A percentile compares a stretch with the other conserved stretches of the same genome.
Evolutionary conservation across 2,888 invertebrate genomes (phyloP).

Genomic region (Sicus ferrugineus): DNA sequence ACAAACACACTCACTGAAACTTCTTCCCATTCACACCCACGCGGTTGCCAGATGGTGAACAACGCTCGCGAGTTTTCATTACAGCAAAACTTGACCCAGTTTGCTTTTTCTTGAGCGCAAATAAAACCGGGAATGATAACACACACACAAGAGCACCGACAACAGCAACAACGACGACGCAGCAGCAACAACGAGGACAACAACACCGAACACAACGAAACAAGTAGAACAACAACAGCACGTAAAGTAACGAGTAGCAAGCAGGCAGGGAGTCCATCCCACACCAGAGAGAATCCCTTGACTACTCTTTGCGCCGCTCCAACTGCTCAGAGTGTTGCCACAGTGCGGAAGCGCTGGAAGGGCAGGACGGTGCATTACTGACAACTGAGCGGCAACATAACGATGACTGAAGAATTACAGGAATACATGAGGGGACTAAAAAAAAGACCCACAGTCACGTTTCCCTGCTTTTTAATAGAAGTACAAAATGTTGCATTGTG

Average conservation of each 20-base stretch:
- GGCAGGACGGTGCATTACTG: not conserved
- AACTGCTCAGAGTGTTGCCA: not conserved
- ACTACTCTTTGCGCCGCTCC: conserved; percentile 12
- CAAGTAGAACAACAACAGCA: not conserved
- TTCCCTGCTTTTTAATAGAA: conserved; percentile 13
- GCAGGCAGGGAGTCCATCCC: not conserved
- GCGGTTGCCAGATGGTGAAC: conserved; percentile 11
- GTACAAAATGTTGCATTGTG: not conserved
- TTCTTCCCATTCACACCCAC: not conserved
- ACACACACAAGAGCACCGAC: conserved; percentile 1
- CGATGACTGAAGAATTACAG: not conserved
- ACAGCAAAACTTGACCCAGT: conserved; percentile 48
- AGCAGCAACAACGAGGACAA: not conserved
- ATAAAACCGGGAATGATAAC: no score
- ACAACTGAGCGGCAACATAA: no score
- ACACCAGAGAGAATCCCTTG: not conserved
- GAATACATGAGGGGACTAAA: not conserved
- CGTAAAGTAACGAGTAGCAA: not conserved
- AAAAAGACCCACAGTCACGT: not conserved
- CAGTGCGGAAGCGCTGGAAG: not conserved
- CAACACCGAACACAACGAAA: not conserved
- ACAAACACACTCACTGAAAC: not conserved
- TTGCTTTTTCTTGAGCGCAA: conserved; percentile 24
- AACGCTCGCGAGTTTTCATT: conserved; percentile 33
- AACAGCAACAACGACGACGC: not conserved